Evolutionary conservation across 2,113 vertebrate species (phyloP).

Genomic region (Lichenostomus cassidix): DNA sequence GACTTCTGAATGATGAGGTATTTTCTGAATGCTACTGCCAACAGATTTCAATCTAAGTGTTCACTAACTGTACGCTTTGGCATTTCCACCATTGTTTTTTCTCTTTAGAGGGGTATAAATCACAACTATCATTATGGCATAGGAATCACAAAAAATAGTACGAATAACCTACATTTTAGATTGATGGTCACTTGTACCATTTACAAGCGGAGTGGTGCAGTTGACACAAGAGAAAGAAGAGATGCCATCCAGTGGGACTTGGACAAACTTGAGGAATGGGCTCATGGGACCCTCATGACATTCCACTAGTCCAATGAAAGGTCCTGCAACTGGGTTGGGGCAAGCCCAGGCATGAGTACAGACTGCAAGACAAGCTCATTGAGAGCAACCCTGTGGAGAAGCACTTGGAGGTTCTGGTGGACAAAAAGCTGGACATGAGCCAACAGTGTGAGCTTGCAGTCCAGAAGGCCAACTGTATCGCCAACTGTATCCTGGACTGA

Average conservation of each 20-base stretch:
- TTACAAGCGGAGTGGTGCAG: background rate
- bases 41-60: background rate
- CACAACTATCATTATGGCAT: background rate
- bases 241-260: background rate
- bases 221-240: background rate
- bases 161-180: background rate
- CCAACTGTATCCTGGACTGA: background rate
- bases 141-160: background rate
- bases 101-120: background rate
- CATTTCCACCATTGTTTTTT: background rate
- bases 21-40: background rate
- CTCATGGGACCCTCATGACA: background rate
- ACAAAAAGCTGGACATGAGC: background rate
- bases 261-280: background rate
- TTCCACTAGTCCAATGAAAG: background rate
- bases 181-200: background rate
- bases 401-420: background rate
- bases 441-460: background rate
- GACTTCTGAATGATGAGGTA: background rate
- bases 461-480: background rate
- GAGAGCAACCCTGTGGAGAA: background rate
- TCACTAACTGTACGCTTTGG: background rate
- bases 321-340: rapidly evolving
- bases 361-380: background rate
- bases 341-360: background rate